Evolutionary conservation across 2,797 vertebrate genomes (phyloP).

Genomic region (Xenentodon cancila): DNA sequence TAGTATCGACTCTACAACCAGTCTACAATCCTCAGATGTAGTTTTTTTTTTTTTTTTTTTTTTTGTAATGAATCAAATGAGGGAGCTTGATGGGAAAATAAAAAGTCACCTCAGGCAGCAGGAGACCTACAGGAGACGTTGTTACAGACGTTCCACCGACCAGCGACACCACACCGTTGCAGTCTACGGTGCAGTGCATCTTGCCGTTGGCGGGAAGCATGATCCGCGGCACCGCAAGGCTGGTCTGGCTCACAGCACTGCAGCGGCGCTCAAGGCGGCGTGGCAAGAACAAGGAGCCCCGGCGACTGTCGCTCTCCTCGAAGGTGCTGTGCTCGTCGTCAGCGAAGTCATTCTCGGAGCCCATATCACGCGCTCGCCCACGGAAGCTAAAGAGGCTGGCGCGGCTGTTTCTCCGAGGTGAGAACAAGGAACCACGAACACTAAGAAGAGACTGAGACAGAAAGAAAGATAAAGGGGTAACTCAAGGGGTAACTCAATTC

Average conservation of each 20-base stretch:
- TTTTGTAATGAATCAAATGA: neutral
- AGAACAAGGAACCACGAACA: constrained; percentile 92
- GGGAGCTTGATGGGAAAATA: constrained; percentile 10
- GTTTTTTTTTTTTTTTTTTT: no score
- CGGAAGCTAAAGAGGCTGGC: constrained; percentile 95
- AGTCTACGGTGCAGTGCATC: constrained; percentile 96
- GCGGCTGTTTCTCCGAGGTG: constrained; percentile 91
- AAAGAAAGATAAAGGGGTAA: neutral
- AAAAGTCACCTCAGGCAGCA: constrained; percentile 92
- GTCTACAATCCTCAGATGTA: no score
- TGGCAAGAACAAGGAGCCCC: constrained; percentile 93
- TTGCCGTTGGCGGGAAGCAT: constrained; percentile 92
- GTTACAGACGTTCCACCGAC: constrained; percentile 90
- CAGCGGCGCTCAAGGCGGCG: constrained; percentile 88
- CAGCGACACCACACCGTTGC: constrained; percentile 96
- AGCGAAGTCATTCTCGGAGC: constrained; percentile 97
- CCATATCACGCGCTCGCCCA: constrained; percentile 90
- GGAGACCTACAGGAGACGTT: constrained; percentile 89
- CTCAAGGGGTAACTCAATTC: no score
- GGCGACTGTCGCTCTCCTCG: constrained; percentile 94
- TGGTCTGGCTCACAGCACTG: constrained; percentile 92
- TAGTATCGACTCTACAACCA: no score
- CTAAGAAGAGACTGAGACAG: constrained; percentile 90
- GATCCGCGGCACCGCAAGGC: constrained; percentile 85
- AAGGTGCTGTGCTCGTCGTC: constrained; percentile 98